Evolutionary conservation across 2,888 invertebrate species (phyloP).

Genomic region (Miltochrista miniata): DNA sequence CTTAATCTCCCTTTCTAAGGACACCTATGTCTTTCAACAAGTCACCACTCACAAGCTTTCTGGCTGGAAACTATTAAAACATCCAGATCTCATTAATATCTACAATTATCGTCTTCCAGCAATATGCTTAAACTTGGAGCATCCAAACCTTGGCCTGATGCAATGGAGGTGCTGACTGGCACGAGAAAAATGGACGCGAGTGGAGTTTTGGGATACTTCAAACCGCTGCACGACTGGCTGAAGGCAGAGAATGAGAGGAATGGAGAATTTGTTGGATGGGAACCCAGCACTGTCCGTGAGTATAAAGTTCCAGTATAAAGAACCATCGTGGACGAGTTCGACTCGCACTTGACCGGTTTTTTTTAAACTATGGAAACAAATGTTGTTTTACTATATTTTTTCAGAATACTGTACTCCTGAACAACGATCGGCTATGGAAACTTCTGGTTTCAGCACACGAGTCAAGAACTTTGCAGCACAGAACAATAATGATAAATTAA

Average conservation of each 20-base stretch:
- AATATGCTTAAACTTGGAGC: constrained; percentile 86
- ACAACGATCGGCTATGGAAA: constrained; percentile 58
- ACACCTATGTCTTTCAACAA: too few species aligned
- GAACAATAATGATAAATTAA: too few species aligned
- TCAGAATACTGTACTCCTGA: constrained; percentile 72
- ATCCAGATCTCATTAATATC: background rate
- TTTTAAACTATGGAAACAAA: background rate
- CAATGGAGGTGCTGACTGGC: constrained; percentile 89
- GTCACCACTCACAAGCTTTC: too few species aligned
- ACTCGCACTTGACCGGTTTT: too few species aligned
- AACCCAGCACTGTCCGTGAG: constrained; percentile 73
- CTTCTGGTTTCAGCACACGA: constrained; percentile 54
- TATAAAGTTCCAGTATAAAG: constrained; percentile 27
- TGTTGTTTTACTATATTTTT: constrained; percentile 21
- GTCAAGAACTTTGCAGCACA: constrained; percentile 43
- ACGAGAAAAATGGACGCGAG: constrained; percentile 86
- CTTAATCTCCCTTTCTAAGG: too few species aligned
- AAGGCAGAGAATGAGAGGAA: constrained; percentile 85
- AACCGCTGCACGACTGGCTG: constrained; percentile 87
- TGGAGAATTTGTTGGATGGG: constrained; percentile 84
- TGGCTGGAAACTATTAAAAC: too few species aligned
- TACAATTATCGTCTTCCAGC: constrained; percentile 48
- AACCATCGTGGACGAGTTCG: too few species aligned
- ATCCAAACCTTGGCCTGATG: constrained; percentile 89
- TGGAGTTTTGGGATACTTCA: constrained; percentile 88